Evolutionary conservation across 2,888 invertebrate genomes (phyloP), one percentile per base, ranked within the genome.

Genomic region (Nemoura dubitans): DNA sequence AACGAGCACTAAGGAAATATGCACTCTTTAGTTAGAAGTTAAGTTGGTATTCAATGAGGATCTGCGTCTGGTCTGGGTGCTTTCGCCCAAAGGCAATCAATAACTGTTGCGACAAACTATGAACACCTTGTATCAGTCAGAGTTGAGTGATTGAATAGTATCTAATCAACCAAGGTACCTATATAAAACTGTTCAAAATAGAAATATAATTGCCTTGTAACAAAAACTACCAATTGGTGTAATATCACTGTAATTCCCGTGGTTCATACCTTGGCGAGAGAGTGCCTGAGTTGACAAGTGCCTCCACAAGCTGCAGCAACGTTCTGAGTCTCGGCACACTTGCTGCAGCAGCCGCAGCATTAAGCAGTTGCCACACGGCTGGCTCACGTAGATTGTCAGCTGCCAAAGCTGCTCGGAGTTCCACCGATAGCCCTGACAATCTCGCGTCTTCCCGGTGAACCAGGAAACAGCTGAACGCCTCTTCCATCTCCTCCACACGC

Each of bases 401-500:
- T 21, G 59, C 59, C 59, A 59, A 21, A 1, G 59, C 59, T 1
- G 59, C 14, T 21, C 59, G 59, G 16, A 59, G 59, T 59, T 98
- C 97, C 76, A 94, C 93, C 83, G 94, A 93, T 28, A 95, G 91
- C 42, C 94, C 94, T 30, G 93, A 93, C 92, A 97, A 95, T 0
- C 95, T 93, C 25, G 92, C 27, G 78, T 29, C 78, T 78, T 28
- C 78, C 89, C 95, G 95, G 90, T 97, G 96, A 0, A 97, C 95
- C 87, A 98, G 93, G 89, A 96, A 97, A 89, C 96, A 96, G 90
- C 96, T 96, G 90, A 98, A 98, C 0, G 97, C 97, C 91, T 97
- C 97, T 90, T 98, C 97, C 43, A 97, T 96, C 0, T 95, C 94
- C 90, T 97, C 97, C 7, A 97, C 96, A 91, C 95, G 94, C 96